A percentile compares a stretch with the other conserved stretches of the same genome.
These are phyloP conservation scores for Acanthosepion pharaonis DNA, from an alignment of 2,888 invertebrate species.

Conservation along the genomic window DNA sequence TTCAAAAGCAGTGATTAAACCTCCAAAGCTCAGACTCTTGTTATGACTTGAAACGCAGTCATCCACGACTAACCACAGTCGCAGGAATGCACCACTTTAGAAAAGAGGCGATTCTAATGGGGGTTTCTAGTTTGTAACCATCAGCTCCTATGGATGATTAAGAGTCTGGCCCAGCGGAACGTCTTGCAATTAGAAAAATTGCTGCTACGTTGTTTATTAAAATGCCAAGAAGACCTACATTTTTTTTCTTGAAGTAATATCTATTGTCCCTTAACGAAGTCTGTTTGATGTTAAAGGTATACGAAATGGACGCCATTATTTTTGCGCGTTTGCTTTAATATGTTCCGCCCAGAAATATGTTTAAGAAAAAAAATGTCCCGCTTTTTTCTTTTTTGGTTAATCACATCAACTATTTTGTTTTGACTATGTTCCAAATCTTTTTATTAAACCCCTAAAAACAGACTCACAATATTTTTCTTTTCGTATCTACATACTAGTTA, in stretches of 20 bases:
- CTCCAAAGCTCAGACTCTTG: neutral
- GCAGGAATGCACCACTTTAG: neutral
- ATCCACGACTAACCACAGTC: neutral
- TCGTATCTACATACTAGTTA: neutral
- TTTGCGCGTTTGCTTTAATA: conserved; percentile 2
- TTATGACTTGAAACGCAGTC: neutral
- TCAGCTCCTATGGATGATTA: neutral
- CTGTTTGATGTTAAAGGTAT: neutral
- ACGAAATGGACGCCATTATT: neutral
- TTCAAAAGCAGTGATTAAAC: neutral
- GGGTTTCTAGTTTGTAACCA: neutral
- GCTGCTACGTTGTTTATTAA: conserved; percentile 8
- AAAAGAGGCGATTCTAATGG: neutral
- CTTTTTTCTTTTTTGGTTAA: neutral
- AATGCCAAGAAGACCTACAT: neutral
- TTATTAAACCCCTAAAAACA: neutral
- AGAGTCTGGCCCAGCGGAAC: neutral
- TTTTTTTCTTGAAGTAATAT: neutral
- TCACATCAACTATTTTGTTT: conserved; percentile 5
- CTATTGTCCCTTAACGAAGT: neutral
- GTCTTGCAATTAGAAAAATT: conserved; percentile 9
- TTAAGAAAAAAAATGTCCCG: neutral
- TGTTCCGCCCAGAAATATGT: neutral
- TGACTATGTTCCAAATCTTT: neutral
- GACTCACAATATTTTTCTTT: neutral